Conservation (phyloP, 2,113 vertebrate genomes). For the Leiothrix lutea region DNA sequence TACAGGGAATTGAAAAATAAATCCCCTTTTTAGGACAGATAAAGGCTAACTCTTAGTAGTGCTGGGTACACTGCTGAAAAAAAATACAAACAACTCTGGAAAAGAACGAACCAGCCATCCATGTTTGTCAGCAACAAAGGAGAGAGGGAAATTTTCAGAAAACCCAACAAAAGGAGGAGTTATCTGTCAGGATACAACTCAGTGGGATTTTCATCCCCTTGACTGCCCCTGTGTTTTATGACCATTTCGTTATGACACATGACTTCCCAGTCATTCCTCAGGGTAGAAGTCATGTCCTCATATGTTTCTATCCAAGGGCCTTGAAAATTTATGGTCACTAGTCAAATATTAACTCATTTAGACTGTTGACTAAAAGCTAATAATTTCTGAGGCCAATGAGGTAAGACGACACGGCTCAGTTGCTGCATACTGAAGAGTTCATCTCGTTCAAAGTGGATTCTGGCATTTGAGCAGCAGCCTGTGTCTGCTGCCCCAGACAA, state of each 20-base stretch:
- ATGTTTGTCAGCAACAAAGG: background rate
- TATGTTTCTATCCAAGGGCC: background rate
- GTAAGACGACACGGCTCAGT: background rate
- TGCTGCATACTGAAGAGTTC: background rate
- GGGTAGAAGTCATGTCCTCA: background rate
- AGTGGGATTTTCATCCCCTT: background rate
- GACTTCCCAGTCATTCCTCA: background rate
- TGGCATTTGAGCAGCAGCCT: background rate
- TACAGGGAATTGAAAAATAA: background rate
- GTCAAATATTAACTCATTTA: slow-evolving; percentile 46
- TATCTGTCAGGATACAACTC: background rate
- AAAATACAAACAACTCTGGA: background rate
- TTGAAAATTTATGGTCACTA: slow-evolving; percentile 9
- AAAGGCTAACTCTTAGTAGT: background rate
- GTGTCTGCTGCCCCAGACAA: background rate
- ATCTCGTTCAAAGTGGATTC: background rate
- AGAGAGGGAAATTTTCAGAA: background rate
- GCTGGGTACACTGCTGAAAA: background rate
- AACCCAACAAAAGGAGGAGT: background rate
- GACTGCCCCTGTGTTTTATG: background rate
- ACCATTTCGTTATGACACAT: background rate
- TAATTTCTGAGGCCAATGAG: slow-evolving; percentile 41
- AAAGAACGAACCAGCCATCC: background rate
- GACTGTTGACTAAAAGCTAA: slow-evolving; percentile 33
- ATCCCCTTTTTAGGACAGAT: background rate